Percentiles rank a stretch among this genome's conserved stretches.
Evolutionary conservation across 2,888 invertebrate genomes (phyloP).

Genomic region (Hedya salicella): DNA sequence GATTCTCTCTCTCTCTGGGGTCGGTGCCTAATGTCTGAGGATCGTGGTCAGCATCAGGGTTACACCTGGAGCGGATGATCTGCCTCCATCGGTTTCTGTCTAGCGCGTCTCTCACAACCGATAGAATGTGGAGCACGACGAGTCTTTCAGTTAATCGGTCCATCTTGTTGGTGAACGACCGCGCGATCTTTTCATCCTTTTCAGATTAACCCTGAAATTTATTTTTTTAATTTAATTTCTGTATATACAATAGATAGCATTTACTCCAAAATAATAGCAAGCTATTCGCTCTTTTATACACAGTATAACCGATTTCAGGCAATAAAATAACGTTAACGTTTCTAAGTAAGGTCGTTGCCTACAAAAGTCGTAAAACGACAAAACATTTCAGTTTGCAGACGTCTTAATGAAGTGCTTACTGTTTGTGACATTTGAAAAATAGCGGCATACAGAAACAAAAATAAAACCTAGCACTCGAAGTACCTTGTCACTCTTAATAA

Average conservation of each 20-base stretch:
- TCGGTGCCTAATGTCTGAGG: too few relatives aligned
- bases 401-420: conserved; percentile 31
- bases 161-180: too few relatives aligned
- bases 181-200: too few relatives aligned
- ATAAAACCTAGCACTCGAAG: not conserved
- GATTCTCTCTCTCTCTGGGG: too few relatives aligned
- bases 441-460: conserved; percentile 21
- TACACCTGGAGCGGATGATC: too few relatives aligned
- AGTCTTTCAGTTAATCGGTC: too few relatives aligned
- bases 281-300: conserved; percentile 1
- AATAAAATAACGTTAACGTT: conserved; percentile 26
- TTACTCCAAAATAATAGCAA: not conserved
- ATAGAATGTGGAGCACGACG: too few relatives aligned
- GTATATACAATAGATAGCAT: not conserved
- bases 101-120: too few relatives aligned
- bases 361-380: conserved; percentile 25
- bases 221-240: not conserved
- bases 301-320: conserved; percentile 11
- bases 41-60: too few relatives aligned
- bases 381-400: conserved; percentile 25
- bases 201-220: too few relatives aligned
- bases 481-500: not conserved
- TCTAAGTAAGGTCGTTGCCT: conserved; percentile 24
- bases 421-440: conserved; percentile 34
- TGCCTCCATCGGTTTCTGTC: too few relatives aligned